Evolutionary conservation across 2,113 vertebrate species (phyloP), one percentile per base, ranked within the genome.

Genomic region (Heloderma charlesbogerti): DNA sequence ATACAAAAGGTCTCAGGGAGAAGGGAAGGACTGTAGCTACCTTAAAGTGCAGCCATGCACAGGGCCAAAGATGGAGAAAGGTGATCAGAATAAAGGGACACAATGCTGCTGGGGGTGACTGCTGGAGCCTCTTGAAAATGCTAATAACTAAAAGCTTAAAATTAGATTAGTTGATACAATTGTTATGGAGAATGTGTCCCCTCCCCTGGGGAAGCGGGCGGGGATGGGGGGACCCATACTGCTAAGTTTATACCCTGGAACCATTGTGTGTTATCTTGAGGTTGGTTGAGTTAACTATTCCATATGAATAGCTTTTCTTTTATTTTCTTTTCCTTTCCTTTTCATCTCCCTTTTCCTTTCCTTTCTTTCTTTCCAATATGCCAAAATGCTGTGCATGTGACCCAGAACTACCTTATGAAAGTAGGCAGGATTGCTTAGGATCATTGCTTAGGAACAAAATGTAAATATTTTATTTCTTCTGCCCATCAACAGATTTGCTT

Each of bases 81-180:
- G 27, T 1, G 3, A 67, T 86, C 89, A 37, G 92, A 82, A 89
- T 89, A 93, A 75, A 86, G 84, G 85, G 40, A 81, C 90, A 81
- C 84, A 92, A 94, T 93, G 92, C 60, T 90, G 66, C 84, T 92
- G 91, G 92, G 91, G 48, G 95, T 95, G 93, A 93, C 90, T 92
- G 27, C 92, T 90, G 8, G 88, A 34, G 88, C 86, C 92, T 67
- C 54, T 86, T 89, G 74, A 69, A 93, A 93, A 93, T 93, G 95
- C 87, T 92, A 95, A 94, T 92, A 93, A 85, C 91, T 74, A 91
- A 95, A 92, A 87, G 91, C 89, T 94, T 51, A 34, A 88, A 94
- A 95, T 95, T 89, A 93, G 94, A 94, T 94, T 88, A 89, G 91
- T 90, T 95, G 93, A 94, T 93, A 82, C 89, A 92, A 90, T 88